Base-by-base conservation (phyloP, 2,797 vertebrate species). In the Rhinogobio ventralis region DNA sequence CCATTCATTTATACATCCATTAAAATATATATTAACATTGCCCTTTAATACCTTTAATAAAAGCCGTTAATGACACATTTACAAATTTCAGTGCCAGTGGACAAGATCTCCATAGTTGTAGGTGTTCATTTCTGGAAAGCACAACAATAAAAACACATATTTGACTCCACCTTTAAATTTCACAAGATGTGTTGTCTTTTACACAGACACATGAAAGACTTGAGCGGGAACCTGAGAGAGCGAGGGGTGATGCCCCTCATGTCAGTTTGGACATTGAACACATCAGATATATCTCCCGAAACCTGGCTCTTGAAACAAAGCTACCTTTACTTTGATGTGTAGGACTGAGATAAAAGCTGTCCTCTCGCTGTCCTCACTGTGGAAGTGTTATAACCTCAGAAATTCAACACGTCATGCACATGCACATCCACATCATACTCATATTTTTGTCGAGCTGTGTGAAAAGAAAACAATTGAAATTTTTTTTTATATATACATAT, bases 231-330 rank as follows among this genome's bases (percentile, higher is more conserved):
- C 68, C 89, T 81, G 89, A 57, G 49, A 88, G 88, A 92, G 88
- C 82, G 77, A 46, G 79, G 81, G 89, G 83, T 86, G 86, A 83
- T 90, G 91, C 84, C 89, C 89, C 88, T 89, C 89, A 86, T 90
- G 91, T 72, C n/a, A 67, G 75, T 87, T 87, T 75, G 81, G 88
- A 87, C 91, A 87, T 88, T 90, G 0, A 88, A 90, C 91, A 91
- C 89, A 84, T 92, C 89, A 92, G 86, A 92, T 91, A 90, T 88
- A 91, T 93, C 90, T 91, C 86, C 91, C 90, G 88, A 88, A 92
- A 92, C 89, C 87, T 88, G 91, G 91, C 90, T 91, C 46, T 82
- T 79, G 84, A 81, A 51, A 84, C 90, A 88, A 81, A 83, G 89
- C 28, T 45, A 49, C 51, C 25, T 81, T 36, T 85, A 69, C 93